Conservation (phyloP, 2,888 invertebrate species). For the Drosophila rubida region DNA sequence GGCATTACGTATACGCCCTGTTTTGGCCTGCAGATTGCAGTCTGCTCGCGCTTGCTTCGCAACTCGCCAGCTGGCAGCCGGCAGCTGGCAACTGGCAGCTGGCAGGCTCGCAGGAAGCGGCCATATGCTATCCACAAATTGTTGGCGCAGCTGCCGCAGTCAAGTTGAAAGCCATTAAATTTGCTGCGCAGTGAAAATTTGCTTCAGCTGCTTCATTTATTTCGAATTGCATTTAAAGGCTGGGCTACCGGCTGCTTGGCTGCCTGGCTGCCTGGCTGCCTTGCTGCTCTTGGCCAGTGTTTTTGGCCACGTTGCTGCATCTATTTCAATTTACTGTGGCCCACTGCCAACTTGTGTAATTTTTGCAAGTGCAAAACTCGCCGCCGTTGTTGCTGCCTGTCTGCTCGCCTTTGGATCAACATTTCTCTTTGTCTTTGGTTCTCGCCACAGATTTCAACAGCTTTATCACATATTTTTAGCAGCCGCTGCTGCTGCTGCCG, state of each 20-base stretch:
- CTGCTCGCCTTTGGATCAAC: conserved; percentile 60
- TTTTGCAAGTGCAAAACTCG: conserved; percentile 29
- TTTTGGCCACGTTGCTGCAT: conserved; percentile 50
- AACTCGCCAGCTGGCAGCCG: conserved; percentile 17
- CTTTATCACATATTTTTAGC: conserved; percentile 48
- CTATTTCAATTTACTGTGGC: conserved; percentile 74
- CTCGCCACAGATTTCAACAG: conserved; percentile 59
- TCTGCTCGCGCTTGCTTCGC: conserved; percentile 8
- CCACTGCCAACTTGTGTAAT: conserved; percentile 65
- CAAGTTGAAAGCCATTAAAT: conserved; percentile 69
- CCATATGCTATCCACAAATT: conserved; percentile 57
- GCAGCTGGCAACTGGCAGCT: conserved; percentile 20
- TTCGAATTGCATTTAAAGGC: conserved; percentile 70
- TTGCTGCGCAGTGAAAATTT: conserved; percentile 52
- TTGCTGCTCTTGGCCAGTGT: conserved; percentile 25
- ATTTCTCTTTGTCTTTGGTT: conserved; percentile 61
- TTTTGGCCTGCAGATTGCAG: conserved; percentile 9
- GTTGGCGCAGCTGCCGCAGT: conserved; percentile 58
- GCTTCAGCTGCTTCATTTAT: conserved; percentile 63
- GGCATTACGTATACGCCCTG: conserved; percentile 41
- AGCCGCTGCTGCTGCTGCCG: conserved; percentile 20
- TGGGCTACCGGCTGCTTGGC: background rate
- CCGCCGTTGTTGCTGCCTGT: conserved; percentile 12
- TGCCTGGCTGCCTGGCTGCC: background rate
- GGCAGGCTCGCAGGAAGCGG: conserved; percentile 20